These are phyloP conservation scores for Heliconius eleuchia DNA, from an alignment of 1,140 invertebrate genomes.

Conservation along the genomic window DNA sequence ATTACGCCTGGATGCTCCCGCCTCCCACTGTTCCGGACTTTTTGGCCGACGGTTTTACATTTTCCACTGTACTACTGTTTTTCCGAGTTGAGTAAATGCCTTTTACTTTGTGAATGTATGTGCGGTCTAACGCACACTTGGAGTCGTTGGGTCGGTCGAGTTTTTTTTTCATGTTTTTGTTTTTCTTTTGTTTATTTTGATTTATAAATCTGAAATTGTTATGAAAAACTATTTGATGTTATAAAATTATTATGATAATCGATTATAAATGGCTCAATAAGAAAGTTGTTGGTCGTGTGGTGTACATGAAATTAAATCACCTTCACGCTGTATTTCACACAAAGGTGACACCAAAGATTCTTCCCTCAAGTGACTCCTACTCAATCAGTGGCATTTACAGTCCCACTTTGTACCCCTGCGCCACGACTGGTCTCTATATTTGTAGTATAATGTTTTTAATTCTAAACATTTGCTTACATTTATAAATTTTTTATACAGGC, in stretches of 20 bases:
- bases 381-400: no score
- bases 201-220: neutral
- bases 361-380: no score
- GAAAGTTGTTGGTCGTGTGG: no score
- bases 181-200: neutral
- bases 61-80: constrained; percentile 37
- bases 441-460: no score
- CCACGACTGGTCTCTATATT: no score
- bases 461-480: no score
- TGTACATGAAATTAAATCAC: no score
- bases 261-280: no score
- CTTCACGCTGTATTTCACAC: no score
- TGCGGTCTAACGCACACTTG: constrained; percentile 36
- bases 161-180: neutral
- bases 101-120: constrained; percentile 41
- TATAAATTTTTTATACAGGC: no score
- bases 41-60: constrained; percentile 37
- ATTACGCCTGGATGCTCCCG: constrained; percentile 46
- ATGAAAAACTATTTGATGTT: neutral
- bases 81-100: constrained; percentile 42
- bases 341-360: no score
- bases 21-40: constrained; percentile 41
- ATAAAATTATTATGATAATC: neutral
- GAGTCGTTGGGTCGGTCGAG: neutral
- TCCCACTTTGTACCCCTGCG: no score